Conservation (phyloP, 2,113 vertebrate genomes). For the Lasiurus cinereus region DNA sequence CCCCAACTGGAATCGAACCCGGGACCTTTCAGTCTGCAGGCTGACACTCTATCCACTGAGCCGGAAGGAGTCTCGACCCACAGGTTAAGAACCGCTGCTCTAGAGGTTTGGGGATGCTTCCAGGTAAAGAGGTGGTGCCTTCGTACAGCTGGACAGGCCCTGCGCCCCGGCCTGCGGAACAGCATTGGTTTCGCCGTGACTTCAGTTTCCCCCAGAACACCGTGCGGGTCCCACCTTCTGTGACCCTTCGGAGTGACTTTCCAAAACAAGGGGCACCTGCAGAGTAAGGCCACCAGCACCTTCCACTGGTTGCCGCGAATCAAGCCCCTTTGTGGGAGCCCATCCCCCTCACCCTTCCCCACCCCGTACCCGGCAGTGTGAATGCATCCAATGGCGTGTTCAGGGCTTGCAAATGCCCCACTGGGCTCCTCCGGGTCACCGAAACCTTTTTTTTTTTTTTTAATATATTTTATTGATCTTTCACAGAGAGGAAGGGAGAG, state of each 20-base stretch:
- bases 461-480: too few relatives aligned
- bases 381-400: background rate
- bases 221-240: background rate
- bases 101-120: too few relatives aligned
- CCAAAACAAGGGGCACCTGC: background rate
- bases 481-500: too few relatives aligned
- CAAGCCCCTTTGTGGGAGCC: background rate
- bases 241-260: background rate
- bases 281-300: background rate
- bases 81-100: too few relatives aligned
- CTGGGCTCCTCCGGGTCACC: background rate
- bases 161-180: background rate
- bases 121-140: background rate
- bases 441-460: too few relatives aligned
- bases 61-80: too few relatives aligned
- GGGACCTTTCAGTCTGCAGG: too few relatives aligned
- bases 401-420: background rate
- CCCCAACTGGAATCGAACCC: too few relatives aligned
- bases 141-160: background rate
- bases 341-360: fast-evolving
- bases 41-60: too few relatives aligned
- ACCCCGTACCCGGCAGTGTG: too few relatives aligned
- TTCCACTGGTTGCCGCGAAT: background rate
- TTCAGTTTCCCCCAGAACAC: background rate
- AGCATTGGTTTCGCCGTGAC: background rate